phyloP scores from a whole-genome alignment of 2,113 vertebrate genomes.

The Myotis lucifugus region DNA sequence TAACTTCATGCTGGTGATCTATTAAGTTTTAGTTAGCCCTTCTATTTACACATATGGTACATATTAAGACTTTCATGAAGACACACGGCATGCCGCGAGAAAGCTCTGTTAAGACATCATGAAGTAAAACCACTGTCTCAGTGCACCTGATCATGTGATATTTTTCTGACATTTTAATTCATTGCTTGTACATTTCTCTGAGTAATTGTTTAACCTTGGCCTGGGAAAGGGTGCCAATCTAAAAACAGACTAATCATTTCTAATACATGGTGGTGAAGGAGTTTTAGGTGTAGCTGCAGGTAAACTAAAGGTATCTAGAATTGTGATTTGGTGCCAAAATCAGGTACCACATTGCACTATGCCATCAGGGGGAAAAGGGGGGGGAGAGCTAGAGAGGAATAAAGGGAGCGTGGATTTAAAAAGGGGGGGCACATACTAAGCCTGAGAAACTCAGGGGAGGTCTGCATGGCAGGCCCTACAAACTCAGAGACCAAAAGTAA shows the following conservation, averaged over 20 bases:
- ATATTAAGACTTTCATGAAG: slow-evolving; percentile 64
- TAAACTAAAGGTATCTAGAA: slow-evolving; percentile 32
- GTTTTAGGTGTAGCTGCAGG: neutral
- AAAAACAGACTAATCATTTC: slow-evolving; percentile 23
- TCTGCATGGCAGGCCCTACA: neutral
- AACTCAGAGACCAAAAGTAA: neutral
- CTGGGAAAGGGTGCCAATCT: neutral
- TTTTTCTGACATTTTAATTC: slow-evolving; percentile 59
- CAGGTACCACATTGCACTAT: neutral
- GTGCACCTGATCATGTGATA: neutral
- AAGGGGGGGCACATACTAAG: neutral
- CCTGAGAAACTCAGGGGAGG: neutral
- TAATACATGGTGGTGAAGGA: neutral
- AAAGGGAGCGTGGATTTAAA: neutral
- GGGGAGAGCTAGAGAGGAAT: too few relatives aligned
- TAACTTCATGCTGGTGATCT: slow-evolving; percentile 61
- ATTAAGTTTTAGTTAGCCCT: slow-evolving; percentile 42
- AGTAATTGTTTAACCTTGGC: slow-evolving; percentile 6
- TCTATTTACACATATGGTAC: slow-evolving; percentile 60
- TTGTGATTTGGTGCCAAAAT: neutral
- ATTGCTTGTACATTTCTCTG: neutral
- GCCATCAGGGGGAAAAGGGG: neutral
- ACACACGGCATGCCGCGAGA: slow-evolving; percentile 55
- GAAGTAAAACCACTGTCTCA: slow-evolving; percentile 37
- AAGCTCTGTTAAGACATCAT: slow-evolving; percentile 19